Evolutionary conservation across 2,113 vertebrate genomes (phyloP).

Genomic region (Sterrhoptilus dennistouni): DNA sequence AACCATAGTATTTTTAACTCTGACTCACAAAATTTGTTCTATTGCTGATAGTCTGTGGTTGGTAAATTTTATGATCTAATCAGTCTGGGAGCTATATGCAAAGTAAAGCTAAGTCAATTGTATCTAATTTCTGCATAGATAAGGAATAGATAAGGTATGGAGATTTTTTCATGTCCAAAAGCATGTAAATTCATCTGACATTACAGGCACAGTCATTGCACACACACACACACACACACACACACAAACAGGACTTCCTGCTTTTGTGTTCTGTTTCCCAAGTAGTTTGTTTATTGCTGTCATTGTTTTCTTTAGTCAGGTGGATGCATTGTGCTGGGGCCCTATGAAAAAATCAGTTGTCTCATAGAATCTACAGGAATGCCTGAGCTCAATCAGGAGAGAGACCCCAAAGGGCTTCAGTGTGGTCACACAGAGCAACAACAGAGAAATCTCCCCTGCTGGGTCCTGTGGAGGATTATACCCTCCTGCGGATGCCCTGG

Average conservation of each 20-base stretch:
- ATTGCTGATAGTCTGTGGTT: neutral
- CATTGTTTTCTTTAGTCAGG: neutral
- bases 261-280: neutral
- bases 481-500: neutral
- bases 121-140: neutral
- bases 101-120: neutral
- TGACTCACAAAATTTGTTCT: neutral
- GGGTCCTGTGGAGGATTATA: neutral
- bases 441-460: neutral
- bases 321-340: fast-evolving
- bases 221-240: neutral
- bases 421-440: neutral
- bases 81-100: neutral
- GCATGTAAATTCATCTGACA: neutral
- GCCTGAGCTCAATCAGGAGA: neutral
- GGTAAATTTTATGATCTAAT: neutral
- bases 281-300: neutral
- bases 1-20: neutral
- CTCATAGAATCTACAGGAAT: neutral
- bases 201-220: neutral
- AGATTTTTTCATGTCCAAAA: neutral
- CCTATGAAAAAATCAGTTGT: neutral
- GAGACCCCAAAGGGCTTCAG: neutral
- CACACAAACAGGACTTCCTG: neutral
- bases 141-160: neutral